Base-by-base conservation (phyloP, 2,888 invertebrate genomes). In the Gandaritis pyraliata region DNA sequence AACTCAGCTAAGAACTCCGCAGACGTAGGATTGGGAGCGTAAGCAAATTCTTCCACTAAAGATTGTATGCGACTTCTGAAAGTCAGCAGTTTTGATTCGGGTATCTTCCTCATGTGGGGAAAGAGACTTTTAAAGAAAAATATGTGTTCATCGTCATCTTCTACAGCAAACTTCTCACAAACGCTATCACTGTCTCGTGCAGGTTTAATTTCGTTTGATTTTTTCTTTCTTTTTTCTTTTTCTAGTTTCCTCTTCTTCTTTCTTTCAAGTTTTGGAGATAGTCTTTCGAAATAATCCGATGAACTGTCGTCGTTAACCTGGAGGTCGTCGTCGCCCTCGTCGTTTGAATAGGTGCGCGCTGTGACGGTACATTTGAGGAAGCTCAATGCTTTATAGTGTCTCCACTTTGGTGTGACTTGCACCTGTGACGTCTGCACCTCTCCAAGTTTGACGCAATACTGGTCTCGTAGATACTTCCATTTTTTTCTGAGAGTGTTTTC, bases 381-480 rank as follows among this genome's bases (percentile, higher is more conserved):
- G 10, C 52, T 52, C 0, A 64, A 49, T 6, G 54, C 50, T 45
- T 33, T 38, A 30, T 38, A 64, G 39, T 59, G 52, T 13, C 56
- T 48, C 64, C 64, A 64, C 46, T 59, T 64, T 8, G 59, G 11
- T 6, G 39, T 8, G 33, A 33, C 8, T 8, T 0, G 15, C 39
- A 23, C 7, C 43, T 12, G n/a, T 3, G 58, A 58, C 13, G 29
- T 56, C 23, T 60, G 56, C 36, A 54, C 10, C 29, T 68, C 66
- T 7, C 66, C 66, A 12, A 62, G 54, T 47, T 68, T 66, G 10
- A 65, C 65, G 38, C 59, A 55, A 43, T 53, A 68, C 47, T 68
- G 66, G 58, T 68, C 66, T 43, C 68, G 53, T 18, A 68, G 60
- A 30, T 68, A 68, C n/a, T 66, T 68, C 68, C 68, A 68, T 51